Conservation (phyloP, 2,888 invertebrate genomes). For the Platycnemis pennipes region DNA sequence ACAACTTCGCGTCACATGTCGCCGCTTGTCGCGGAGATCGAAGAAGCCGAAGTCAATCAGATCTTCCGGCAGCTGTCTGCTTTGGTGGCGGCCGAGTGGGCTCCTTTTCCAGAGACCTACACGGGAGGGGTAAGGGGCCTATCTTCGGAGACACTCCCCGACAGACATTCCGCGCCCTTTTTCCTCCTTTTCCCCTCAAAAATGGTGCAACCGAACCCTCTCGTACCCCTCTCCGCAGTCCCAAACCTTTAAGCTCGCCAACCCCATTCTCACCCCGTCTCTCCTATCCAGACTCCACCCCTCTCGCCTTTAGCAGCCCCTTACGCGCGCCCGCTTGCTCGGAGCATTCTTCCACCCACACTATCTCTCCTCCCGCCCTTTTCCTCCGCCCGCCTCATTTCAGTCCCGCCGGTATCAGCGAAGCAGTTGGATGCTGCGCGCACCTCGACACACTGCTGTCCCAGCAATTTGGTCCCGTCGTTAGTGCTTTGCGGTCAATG, state of each 20-base stretch:
- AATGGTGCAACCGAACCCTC: neutral
- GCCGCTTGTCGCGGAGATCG: neutral
- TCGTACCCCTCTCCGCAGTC: neutral
- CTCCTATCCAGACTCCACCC: neutral
- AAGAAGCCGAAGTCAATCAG: slow-evolving; percentile 3
- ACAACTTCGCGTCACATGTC: neutral
- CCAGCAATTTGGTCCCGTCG: neutral
- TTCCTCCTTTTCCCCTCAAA: neutral
- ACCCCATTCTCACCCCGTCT: neutral
- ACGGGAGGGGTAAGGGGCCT: neutral
- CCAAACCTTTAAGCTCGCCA: neutral
- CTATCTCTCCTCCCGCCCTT: neutral
- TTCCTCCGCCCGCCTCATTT: slow-evolving; percentile 20
- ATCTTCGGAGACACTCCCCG: neutral
- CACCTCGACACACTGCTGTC: neutral
- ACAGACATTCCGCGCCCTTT: slow-evolving; percentile 20
- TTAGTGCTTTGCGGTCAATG: neutral
- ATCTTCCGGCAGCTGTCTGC: neutral
- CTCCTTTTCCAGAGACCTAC: neutral
- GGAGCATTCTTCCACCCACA: slow-evolving; percentile 13
- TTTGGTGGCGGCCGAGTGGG: neutral
- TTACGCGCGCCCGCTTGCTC: neutral
- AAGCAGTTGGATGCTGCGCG: slow-evolving; percentile 4
- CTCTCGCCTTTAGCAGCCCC: neutral
- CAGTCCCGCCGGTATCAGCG: slow-evolving; percentile 12